Evolutionary conservation across 2,888 invertebrate genomes (phyloP), one percentile per base, ranked within the genome.

Genomic region (Phengaris alcon): DNA sequence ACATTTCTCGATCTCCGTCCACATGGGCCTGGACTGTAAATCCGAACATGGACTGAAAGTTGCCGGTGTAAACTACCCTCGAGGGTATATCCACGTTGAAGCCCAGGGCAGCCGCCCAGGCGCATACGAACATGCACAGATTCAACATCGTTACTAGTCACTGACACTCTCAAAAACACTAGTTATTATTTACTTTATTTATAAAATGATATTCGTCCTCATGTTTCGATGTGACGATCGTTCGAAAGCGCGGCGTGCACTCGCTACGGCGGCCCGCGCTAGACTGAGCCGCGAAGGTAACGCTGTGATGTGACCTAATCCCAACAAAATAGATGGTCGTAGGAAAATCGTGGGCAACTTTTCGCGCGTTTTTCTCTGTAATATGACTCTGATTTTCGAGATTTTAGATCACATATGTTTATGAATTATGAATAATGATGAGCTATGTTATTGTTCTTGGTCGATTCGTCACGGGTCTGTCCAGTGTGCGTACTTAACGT

Each of bases 11-110:
- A 77, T 95, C 94, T 75, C 95, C 93, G 82, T 96, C 95, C 82
- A 95, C 95, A 85, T 97, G 97, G 77, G 96, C 94, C 68, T 97
- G 97, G 79, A 98, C 96, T 80, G 97, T 96, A 92, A 97, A 98
- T 86, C 98, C 98, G 91, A 98, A 98, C 96, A 97, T 97, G 81
- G 97, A 96, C 78, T 95, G 94, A 74, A 90, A 87, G 77, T 94
- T 94, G 74, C 96, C 96, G 79, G 93, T 94, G 87, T 97, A 96
- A 81, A 95, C 94, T 75, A 96, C 94, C 88, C 95, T 96, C 82
- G 96, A 96, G 79, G 95, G 94, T 85, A 96, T 95, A 92, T 97
- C 97, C 88, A 97, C 94, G 93, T 97, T 97, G 88, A 96, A 97
- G 83, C 92, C 91, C 77, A 87, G 78, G 76, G 80, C 86, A 79